Base-by-base conservation (phyloP, 2,888 invertebrate species). In the Hoplodrina ambigua region DNA sequence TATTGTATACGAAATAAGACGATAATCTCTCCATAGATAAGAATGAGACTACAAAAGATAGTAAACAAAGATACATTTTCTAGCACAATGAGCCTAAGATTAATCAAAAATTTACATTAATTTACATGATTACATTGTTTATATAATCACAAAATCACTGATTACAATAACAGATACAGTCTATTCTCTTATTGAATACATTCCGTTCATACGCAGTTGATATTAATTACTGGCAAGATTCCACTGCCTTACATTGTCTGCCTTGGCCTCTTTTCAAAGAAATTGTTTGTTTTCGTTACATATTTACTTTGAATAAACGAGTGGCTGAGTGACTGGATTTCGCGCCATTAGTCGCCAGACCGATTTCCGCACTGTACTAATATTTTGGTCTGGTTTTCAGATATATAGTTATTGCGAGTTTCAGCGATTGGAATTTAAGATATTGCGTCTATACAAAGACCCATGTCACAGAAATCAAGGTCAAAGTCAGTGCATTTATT, bases 251-350 rank as follows among this genome's bases (percentile, higher is more conserved):
- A 64, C n/a, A 77, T 60, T 17, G 59, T 52, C 41, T 63, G 7
- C 78, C 78, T 78, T 81, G 78, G 66, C 78, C 82, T 49, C 64
- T 55, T 81, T 79, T 52, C 58, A 64, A 55, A 79, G 33, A 73
- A 49, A 74, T 58, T 62, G 63, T 61, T 73, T 78, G 56, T 62
- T 72, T 78, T 62, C 25, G 30, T 55, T 55, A 66, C 25, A 57
- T 70, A 53, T 71, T 59, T 79, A 54, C 41, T 67, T 67, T 67
- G 41, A n/a, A 50, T 33, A 46, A 49, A 41, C 11, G 25, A 33
- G 25, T 44, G 49, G 17, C 25, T 53, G 41, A 46, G 25, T 37
- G 64, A 64, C 11, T 56, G 44, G 44, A 0, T 56, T 72, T 54
- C 41, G 17, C 10, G 19, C 4, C 33, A 46, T 11, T 3, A 30